These are phyloP conservation scores for Lochmaea capreae DNA, from an alignment of 2,888 invertebrate species.

Conservation along the genomic window DNA sequence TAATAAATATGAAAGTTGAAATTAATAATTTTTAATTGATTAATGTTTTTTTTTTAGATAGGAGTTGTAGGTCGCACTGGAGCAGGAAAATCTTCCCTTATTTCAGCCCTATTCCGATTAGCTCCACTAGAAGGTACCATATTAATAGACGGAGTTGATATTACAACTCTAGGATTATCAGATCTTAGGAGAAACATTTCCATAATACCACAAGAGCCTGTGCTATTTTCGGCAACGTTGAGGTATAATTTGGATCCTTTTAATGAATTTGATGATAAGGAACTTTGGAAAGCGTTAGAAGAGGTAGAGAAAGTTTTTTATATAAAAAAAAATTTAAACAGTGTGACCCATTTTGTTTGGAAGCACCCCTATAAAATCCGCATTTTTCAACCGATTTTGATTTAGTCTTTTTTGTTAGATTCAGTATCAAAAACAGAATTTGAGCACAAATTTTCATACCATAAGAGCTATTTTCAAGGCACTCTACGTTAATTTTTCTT, in stretches of 20 bases:
- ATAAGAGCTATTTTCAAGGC: too few relatives aligned
- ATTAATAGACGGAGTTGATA: conserved; percentile 80
- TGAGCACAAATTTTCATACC: too few relatives aligned
- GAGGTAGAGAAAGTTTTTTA: conserved; percentile 65
- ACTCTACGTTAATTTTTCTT: too few relatives aligned
- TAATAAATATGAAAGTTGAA: conserved; percentile 51
- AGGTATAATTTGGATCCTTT: conserved; percentile 90
- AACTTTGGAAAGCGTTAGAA: conserved; percentile 81
- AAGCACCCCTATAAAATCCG: too few relatives aligned
- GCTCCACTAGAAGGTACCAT: conserved; percentile 82
- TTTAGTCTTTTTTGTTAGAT: too few relatives aligned
- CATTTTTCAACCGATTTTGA: too few relatives aligned
- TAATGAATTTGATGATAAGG: conserved; percentile 76
- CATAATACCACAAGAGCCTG: conserved; percentile 94
- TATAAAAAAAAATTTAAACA: too few relatives aligned
- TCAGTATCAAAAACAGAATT: too few relatives aligned
- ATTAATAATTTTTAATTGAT: too few relatives aligned
- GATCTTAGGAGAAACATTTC: conserved; percentile 85
- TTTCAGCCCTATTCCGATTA: conserved; percentile 85
- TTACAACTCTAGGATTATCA: conserved; percentile 77
- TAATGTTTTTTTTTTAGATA: conserved; percentile 67
- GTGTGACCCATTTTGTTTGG: too few relatives aligned
- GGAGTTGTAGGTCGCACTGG: conserved; percentile 91
- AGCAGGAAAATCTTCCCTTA: conserved; percentile 87
- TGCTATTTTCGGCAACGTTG: conserved; percentile 85